A percentile compares a stretch with the other conserved stretches of the same genome.
These are phyloP conservation scores for Pedetes capensis DNA, from an alignment of 2,113 vertebrate genomes.

Conservation along the genomic window DNA sequence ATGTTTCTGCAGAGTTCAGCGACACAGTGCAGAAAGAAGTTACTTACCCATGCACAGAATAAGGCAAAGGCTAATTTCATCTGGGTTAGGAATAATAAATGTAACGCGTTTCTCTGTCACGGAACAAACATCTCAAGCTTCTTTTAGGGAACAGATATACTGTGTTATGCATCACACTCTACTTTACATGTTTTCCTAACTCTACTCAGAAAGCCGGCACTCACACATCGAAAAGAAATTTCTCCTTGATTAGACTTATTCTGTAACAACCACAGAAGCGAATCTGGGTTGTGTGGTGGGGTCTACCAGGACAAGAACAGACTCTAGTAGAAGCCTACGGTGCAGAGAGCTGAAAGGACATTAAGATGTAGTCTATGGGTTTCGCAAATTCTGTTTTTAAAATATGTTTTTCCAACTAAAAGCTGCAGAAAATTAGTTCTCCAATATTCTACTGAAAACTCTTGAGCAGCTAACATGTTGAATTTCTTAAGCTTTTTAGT, in stretches of 20 bases:
- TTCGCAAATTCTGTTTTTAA: conserved; percentile 84
- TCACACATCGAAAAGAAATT: conserved; percentile 80
- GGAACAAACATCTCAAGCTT: conserved; percentile 87
- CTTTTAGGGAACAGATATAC: conserved; percentile 83
- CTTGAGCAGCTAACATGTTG: conserved; percentile 83
- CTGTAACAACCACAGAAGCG: conserved; percentile 75
- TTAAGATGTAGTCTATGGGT: conserved; percentile 80
- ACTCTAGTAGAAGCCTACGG: conserved; percentile 80
- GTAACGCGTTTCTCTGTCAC: conserved; percentile 87
- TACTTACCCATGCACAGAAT: conserved; percentile 94
- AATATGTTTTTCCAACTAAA: conserved; percentile 86
- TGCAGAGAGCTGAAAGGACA: conserved; percentile 82
- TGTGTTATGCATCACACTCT: conserved; percentile 82
- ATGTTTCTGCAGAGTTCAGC: conserved; percentile 81
- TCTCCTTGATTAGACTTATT: conserved; percentile 75
- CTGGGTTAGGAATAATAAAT: conserved; percentile 84
- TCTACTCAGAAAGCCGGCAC: conserved; percentile 87
- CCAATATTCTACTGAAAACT: conserved; percentile 86
- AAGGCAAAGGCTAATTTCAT: conserved; percentile 92
- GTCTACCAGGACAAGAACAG: conserved; percentile 79
- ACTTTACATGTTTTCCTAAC: conserved; percentile 84
- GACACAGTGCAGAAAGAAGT: conserved; percentile 87
- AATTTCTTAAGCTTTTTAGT: conserved; percentile 85
- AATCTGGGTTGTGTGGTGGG: conserved; percentile 75
- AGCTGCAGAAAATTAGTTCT: conserved; percentile 88